These are phyloP conservation scores for Illadopsis cleaveri DNA, from an alignment of 2,113 vertebrate species.

Conservation along the genomic window DNA sequence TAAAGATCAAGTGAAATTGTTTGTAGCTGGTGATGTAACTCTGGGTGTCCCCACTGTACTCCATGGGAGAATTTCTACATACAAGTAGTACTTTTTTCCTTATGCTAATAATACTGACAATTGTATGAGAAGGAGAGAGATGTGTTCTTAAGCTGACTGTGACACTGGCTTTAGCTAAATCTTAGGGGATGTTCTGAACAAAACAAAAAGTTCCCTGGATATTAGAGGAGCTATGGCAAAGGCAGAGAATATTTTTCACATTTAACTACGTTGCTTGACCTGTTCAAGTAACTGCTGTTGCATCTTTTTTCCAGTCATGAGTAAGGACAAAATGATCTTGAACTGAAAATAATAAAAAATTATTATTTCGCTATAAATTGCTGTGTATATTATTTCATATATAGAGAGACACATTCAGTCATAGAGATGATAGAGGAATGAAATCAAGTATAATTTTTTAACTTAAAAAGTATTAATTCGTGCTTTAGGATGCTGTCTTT, in stretches of 20 bases:
- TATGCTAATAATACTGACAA: not conserved
- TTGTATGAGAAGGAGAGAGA: not conserved
- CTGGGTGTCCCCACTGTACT: not conserved
- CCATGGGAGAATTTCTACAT: not conserved
- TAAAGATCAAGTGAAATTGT: not conserved
- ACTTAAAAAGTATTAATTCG: not conserved
- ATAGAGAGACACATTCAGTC: not conserved
- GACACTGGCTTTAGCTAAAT: not conserved
- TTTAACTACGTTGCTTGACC: not conserved
- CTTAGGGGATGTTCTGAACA: not conserved
- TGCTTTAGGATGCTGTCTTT: not conserved
- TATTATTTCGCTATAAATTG: not conserved
- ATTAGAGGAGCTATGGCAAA: not conserved
- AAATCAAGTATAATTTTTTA: not conserved
- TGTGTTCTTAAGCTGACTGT: not conserved
- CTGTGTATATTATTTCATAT: not conserved
- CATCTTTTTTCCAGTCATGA: not conserved
- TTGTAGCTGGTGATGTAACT: not conserved
- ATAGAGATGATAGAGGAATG: not conserved
- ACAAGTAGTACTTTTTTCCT: not conserved
- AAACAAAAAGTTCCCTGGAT: not conserved
- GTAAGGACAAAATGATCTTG: not conserved
- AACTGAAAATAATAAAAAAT: not conserved
- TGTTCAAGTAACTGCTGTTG: not conserved
- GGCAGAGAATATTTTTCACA: not conserved